Evolutionary conservation across 2,797 vertebrate species (phyloP), one percentile per base, ranked within the genome.

Genomic region (Siniperca obscura): DNA sequence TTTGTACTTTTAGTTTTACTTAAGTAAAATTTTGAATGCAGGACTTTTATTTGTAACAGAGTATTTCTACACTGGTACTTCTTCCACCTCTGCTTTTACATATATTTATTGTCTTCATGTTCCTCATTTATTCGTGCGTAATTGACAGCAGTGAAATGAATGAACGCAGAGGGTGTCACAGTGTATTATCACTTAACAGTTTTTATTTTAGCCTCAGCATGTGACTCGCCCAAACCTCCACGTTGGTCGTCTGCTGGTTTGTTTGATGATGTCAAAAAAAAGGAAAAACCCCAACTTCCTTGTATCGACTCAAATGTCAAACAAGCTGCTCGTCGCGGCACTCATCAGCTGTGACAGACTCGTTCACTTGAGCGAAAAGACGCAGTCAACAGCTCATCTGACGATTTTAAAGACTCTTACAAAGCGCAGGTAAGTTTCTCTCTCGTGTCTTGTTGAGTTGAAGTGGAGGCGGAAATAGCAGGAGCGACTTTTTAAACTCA

Each of bases 241-340:
- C 55, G n/a, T 30, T 25, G 42, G 50, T 52, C 7, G 61, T 27
- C n/a, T 3, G 21, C 30, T 25, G 75, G 44, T 6, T 6, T 46
- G 67, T 34, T 30, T 22, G 42, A 70, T 75, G 73, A 75, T 74
- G 81, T 59, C 50, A 59, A 46, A 9, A 56, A 5, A 44, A 79
- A 21, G 57, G 13, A 56, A 82, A 78, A 80, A 46, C 7, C 62
- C 64, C 16, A 5, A 84, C 88, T 90, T 84, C 83, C 83, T 86
- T 19, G 59, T 69, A 36, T 42, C 60, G 60, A 22, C 36, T 42
- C 14, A 13, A 2, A 48, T 1, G 2, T 46, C 5, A 3, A 4
- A 7, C 25, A 27, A 2, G 66, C 50, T 4, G 0, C 12, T 3
- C 10, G 46, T 38, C 30, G 17, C 27, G 14, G 1, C 68, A 5